Conservation (phyloP, 2,888 invertebrate genomes). For the Baccha elongata region DNA sequence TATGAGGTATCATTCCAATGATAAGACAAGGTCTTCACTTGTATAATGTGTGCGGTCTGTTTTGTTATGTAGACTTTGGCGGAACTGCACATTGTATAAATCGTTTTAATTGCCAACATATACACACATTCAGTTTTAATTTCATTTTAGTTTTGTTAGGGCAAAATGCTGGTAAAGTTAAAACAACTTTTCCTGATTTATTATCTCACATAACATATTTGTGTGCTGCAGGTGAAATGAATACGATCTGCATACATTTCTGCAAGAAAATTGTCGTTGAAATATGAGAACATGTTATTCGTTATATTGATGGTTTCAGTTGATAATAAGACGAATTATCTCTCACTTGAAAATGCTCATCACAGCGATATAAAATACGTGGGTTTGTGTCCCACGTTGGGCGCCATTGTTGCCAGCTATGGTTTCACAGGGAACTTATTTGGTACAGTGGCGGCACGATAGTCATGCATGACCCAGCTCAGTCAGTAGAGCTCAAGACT, state of each 20-base stretch:
- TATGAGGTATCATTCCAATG: constrained; percentile 40
- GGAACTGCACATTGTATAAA: constrained; percentile 56
- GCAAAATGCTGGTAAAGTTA: constrained; percentile 28
- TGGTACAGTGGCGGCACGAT: too few relatives aligned
- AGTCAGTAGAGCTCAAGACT: too few relatives aligned
- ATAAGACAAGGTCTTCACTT: constrained; percentile 2
- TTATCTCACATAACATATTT: constrained; percentile 18
- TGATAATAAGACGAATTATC: too few relatives aligned
- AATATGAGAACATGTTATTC: neutral
- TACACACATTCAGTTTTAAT: constrained; percentile 61
- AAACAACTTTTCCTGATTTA: constrained; percentile 66
- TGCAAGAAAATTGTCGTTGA: neutral
- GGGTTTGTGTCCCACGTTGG: too few relatives aligned
- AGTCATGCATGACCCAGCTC: too few relatives aligned
- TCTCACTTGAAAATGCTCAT: too few relatives aligned
- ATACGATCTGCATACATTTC: neutral
- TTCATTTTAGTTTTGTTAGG: constrained; percentile 30
- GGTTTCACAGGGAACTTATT: too few relatives aligned
- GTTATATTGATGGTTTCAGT: neutral
- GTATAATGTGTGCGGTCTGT: neutral
- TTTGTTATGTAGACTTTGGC: constrained; percentile 38
- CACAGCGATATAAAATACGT: too few relatives aligned
- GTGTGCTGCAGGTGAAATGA: constrained; percentile 25
- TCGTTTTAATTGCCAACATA: constrained; percentile 69
- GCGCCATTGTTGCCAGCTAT: too few relatives aligned